Percentiles rank a stretch among this genome's conserved stretches.
phyloP scores from a whole-genome alignment of 2,113 vertebrate species.

The Rattus rattus region DNA sequence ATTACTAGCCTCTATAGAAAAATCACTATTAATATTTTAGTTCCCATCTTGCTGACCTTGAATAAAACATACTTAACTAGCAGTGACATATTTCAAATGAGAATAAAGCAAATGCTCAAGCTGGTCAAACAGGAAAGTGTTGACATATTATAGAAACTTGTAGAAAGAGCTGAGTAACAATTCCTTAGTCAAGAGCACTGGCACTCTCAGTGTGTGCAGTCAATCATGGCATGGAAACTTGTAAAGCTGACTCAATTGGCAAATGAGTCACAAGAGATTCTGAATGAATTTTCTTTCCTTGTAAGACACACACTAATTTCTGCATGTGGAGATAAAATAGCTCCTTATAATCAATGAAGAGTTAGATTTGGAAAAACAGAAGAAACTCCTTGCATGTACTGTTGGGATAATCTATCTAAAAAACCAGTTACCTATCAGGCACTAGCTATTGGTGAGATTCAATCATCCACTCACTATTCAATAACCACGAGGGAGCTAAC shows the following conservation, averaged over 20 bases:
- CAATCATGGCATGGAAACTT: neutral
- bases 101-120: conserved; percentile 16
- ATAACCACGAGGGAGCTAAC: neutral
- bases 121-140: conserved; percentile 10
- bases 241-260: neutral
- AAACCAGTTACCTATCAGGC: neutral
- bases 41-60: conserved; percentile 41
- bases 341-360: neutral
- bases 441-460: neutral
- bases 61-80: conserved; percentile 46
- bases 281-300: neutral
- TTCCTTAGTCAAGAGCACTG: neutral
- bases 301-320: conserved; percentile 21
- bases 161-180: neutral
- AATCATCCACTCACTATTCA: neutral
- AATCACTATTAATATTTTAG: conserved; percentile 45
- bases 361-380: neutral
- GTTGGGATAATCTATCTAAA: neutral
- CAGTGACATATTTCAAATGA: conserved; percentile 30
- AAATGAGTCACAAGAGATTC: conserved; percentile 2
- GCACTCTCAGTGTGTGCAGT: neutral
- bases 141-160: conserved; percentile 44
- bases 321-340: neutral
- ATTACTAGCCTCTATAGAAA: neutral
- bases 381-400: neutral